phyloP scores from a whole-genome alignment of 2,888 invertebrate genomes.

The Troglohyphantes excavatus region DNA sequence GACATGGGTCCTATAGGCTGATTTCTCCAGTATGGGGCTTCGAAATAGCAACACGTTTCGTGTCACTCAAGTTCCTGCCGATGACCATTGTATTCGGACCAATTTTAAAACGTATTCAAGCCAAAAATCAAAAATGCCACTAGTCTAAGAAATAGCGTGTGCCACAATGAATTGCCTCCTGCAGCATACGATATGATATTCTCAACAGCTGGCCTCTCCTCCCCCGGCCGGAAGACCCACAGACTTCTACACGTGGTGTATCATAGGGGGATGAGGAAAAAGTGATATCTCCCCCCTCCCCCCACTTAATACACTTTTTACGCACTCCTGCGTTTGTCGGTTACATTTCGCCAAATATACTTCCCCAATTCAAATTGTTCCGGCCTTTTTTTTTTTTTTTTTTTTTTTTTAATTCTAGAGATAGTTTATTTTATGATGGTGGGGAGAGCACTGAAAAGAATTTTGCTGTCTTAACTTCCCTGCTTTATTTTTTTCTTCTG shows the following conservation, averaged over 20 bases:
- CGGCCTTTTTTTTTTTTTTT: too few relatives aligned
- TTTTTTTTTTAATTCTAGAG: too few relatives aligned
- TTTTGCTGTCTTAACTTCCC: not conserved
- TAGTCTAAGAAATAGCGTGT: not conserved
- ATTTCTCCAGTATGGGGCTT: too few relatives aligned
- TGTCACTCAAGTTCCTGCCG: too few relatives aligned
- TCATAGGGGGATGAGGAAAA: not conserved
- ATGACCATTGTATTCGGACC: too few relatives aligned
- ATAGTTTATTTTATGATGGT: not conserved
- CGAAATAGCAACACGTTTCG: too few relatives aligned
- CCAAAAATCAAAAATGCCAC: too few relatives aligned
- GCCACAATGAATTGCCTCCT: constrained; percentile 35
- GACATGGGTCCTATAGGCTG: too few relatives aligned
- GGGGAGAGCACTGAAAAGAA: not conserved
- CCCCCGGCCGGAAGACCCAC: constrained; percentile 63
- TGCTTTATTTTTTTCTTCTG: too few relatives aligned
- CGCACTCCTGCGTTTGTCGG: constrained; percentile 27
- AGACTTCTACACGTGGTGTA: constrained; percentile 24
- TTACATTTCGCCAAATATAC: constrained; percentile 1
- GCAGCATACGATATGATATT: constrained; percentile 38
- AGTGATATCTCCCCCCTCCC: not conserved
- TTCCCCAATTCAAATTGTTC: constrained; percentile 19
- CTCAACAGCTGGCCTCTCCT: constrained; percentile 47
- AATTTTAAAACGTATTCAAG: too few relatives aligned
- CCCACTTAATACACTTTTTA: not conserved